phyloP scores from a whole-genome alignment of 2,113 vertebrate species.

The Pitta sordida region DNA sequence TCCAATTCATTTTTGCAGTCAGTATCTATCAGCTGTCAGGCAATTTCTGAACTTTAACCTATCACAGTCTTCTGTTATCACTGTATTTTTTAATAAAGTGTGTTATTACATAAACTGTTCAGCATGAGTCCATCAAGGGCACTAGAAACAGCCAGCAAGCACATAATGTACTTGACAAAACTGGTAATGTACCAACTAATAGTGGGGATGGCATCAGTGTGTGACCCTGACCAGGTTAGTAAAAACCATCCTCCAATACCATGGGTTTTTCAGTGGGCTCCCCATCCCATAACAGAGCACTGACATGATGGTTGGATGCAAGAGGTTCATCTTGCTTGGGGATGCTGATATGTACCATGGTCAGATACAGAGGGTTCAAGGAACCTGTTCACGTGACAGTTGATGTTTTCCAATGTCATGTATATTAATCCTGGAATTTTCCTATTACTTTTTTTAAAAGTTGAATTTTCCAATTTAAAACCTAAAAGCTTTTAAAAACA shows the following conservation, averaged over 20 bases:
- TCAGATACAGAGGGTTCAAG: neutral
- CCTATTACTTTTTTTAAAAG: neutral
- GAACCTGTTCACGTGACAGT: neutral
- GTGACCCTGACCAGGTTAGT: neutral
- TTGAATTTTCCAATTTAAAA: neutral
- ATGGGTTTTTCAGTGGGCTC: fast-evolving
- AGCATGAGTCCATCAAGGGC: neutral
- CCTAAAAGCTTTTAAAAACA: neutral
- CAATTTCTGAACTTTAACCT: neutral
- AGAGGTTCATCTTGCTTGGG: neutral
- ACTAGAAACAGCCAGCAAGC: neutral
- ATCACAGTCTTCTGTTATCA: neutral
- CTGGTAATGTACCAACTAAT: neutral
- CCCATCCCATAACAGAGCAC: too few relatives aligned
- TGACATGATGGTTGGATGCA: neutral
- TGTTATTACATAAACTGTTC: neutral
- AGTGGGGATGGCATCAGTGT: neutral
- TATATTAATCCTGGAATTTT: neutral
- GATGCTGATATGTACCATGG: neutral
- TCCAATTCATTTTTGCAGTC: neutral
- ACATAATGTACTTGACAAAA: neutral
- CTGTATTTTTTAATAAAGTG: neutral
- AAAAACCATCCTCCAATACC: neutral
- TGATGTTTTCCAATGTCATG: neutral
- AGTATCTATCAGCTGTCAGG: too few relatives aligned